These are phyloP conservation scores for Cydia strobilella DNA, from an alignment of 1,140 invertebrate species.

Conservation along the genomic window DNA sequence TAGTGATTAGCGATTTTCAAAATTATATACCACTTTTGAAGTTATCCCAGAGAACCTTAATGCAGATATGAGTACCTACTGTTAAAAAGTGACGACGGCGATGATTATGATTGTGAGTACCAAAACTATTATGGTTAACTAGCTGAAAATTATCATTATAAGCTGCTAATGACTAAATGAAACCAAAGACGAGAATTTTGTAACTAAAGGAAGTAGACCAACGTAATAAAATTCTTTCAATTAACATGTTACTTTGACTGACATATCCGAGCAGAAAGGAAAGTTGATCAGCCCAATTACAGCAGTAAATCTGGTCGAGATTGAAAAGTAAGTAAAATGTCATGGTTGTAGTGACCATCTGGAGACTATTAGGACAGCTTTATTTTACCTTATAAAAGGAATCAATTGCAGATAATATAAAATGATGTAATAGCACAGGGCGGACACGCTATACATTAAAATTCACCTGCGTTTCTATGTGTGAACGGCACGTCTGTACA, in stretches of 20 bases:
- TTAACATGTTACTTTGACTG: constrained; percentile 12
- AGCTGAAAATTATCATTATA: background rate
- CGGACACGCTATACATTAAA: no score
- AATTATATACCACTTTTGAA: no score
- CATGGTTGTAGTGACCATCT: background rate
- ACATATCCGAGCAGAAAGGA: constrained; percentile 8
- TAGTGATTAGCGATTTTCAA: no score
- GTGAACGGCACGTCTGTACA: no score
- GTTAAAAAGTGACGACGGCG: no score
- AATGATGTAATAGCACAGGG: no score
- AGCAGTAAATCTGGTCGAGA: background rate
- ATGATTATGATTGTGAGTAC: no score
- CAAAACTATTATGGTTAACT: no score
- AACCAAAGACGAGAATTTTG: background rate
- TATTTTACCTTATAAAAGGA: background rate
- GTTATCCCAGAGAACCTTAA: no score
- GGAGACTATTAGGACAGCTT: background rate
- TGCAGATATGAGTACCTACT: no score
- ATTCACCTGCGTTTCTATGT: no score
- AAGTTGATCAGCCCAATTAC: constrained; percentile 1
- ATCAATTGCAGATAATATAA: no score
- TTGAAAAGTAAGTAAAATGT: constrained; percentile 9
- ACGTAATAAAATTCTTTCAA: background rate
- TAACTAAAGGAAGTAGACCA: constrained; percentile 7
- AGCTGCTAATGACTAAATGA: background rate